Evolutionary conservation across 2,113 vertebrate species (phyloP), one percentile per base, ranked within the genome.

Genomic region (Acanthisitta chloris): DNA sequence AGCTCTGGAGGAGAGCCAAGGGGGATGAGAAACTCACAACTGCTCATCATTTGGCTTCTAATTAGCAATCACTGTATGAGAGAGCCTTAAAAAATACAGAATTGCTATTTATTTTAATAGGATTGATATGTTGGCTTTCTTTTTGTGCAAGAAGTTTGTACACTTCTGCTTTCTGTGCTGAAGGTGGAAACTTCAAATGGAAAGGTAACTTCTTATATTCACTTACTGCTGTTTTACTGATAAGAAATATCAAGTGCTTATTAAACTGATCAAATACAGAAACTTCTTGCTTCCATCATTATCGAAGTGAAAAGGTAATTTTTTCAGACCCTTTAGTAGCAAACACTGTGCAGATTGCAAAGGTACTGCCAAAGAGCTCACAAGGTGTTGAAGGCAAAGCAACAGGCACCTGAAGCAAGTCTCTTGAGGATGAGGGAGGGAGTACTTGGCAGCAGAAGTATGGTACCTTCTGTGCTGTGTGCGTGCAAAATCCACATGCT

Each of bases 401-500:
- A 58, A 64, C 28, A 54, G 31, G 36, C 17, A 72, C 42, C 57
- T 62, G 49, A 77, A 66, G 17, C 18, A 57, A 66, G 42, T 58
- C 24, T 69, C n/a, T 10, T 51, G 58, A 42, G 36, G 4, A 12
- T 33, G 18, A 51, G 20, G 13, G 23, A 65, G 21, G 15, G 10
- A 81, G 21, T n/a, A 59, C 12, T 64, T 70, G 46, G 38, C 71
- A 61, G 42, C 33, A 79, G 45, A 42, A 57, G 23, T 72, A 12
- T 13, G 21, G 46, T 36, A 15, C 82, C 36, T 55, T 79, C 19
- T 54, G 9, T 48, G 36, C 52, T 86, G 57, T 66, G 20, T 36
- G 17, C 3, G 5, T 54, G 34, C 25, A 69, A 76, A 70, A 57
- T 33, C 33, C 26, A 0, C 0, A 0, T 19, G 17, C n/a, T 40